Evolutionary conservation across 2,888 invertebrate species (phyloP), one percentile per base, ranked within the genome.

Genomic region (Mystacides longicornis): DNA sequence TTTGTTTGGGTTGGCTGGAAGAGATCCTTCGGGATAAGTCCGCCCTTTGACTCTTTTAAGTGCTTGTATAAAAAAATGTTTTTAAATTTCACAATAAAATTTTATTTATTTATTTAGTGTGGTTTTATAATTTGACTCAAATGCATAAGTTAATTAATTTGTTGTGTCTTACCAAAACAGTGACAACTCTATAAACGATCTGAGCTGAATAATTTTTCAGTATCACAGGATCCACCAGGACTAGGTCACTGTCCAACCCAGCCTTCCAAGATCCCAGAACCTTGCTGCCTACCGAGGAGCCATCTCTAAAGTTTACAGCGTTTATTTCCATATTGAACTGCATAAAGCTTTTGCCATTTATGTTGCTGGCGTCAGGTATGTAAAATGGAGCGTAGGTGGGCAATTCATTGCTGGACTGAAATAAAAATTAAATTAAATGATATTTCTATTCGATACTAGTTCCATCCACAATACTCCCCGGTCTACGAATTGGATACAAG

Each of bases 161-260:
- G 11, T 7, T 5, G 27, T 37, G 2, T n/a, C 23, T 75, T 73
- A 92, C 92, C 77, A 87, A 80, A 22, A 92, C 86, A 0, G 93
- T 91, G 49, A 88, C 88, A 52, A 95, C 83, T 62, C 91, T 80
- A 72, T 93, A 94, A n/a, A 89, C 88, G 23, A 87, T 83, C 64
- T 87, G 85, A 2, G 91, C 89, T 0, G 86, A 86, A 63, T 87
- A 84, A 69, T 86, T 89, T 63, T 77, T 80, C 79, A 89, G 83
- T 51, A 80, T 80, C 62, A 78, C 79, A 46, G 82, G 80, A 69
- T 84, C 82, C 62, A 77, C 78, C 63, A 86, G 80, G 49, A 80
- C 73, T 53, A 93, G 71, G 11, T 82, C 80, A 33, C 81, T 81
- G 57, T 83, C 77, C 22, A 89, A 79, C 20, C 89, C 88, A 14